Evolutionary conservation across 2,797 vertebrate species (phyloP).

Genomic region (Phataginus tricuspis): DNA sequence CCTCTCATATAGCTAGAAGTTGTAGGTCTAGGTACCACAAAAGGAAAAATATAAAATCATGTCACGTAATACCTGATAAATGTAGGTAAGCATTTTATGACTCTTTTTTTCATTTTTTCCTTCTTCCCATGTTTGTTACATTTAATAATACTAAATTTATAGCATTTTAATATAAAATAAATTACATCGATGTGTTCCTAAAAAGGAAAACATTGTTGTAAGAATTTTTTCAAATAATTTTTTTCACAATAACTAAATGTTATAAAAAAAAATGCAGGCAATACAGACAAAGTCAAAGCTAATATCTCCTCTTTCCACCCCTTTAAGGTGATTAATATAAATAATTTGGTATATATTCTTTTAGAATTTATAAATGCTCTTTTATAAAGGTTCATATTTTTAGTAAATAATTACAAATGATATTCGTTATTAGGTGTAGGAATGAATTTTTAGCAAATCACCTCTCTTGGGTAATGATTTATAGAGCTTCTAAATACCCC

Average conservation of each 20-base stretch:
- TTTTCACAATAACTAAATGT: background rate
- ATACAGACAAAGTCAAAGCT: background rate
- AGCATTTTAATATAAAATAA: background rate
- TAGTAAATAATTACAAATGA: background rate
- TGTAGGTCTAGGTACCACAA: background rate
- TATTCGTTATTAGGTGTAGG: background rate
- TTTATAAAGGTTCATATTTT: constrained; percentile 20
- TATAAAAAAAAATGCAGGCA: constrained; percentile 27
- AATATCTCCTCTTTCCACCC: background rate
- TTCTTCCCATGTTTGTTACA: background rate
- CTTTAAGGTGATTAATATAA: constrained; percentile 15
- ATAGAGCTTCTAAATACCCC: background rate
- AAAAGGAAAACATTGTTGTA: background rate
- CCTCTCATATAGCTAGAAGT: background rate
- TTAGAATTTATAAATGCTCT: background rate
- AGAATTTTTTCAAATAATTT: background rate
- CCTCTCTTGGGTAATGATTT: background rate
- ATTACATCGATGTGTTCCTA: background rate
- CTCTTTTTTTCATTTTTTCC: background rate
- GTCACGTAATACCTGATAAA: background rate
- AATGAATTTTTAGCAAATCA: background rate
- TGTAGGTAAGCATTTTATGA: background rate
- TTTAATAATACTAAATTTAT: background rate
- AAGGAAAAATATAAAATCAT: background rate
- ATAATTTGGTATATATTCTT: background rate